Conservation (phyloP, 2,113 vertebrate species). For the Carassius carassius region DNA sequence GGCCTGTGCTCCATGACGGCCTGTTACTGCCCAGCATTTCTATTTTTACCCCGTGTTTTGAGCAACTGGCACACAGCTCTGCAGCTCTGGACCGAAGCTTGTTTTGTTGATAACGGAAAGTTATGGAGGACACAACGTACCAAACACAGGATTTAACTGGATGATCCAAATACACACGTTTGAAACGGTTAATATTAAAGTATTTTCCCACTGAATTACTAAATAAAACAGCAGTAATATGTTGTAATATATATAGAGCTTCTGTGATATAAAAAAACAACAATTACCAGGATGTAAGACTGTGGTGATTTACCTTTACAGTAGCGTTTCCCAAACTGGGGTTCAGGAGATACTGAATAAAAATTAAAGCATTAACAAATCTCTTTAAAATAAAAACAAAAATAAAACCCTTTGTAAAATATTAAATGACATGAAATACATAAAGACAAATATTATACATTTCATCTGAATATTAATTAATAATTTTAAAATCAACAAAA, state of each 20-base stretch:
- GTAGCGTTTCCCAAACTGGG: not conserved
- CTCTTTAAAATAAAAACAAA: too few relatives aligned
- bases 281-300: not conserved
- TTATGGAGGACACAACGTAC: not conserved
- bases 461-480: too few relatives aligned
- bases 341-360: not conserved
- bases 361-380: not conserved
- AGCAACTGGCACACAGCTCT: conserved; percentile 19
- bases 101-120: not conserved
- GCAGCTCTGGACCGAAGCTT: not conserved
- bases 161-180: not conserved
- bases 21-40: conserved; percentile 38
- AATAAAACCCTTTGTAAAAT: too few relatives aligned
- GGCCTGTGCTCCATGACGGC: not conserved
- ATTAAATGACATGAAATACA: too few relatives aligned
- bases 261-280: not conserved
- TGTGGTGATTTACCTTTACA: not conserved
- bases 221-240: not conserved
- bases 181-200: not conserved
- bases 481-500: too few relatives aligned
- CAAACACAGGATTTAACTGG: not conserved
- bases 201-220: not conserved
- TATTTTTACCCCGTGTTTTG: conserved; percentile 36
- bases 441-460: too few relatives aligned
- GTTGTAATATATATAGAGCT: not conserved